Conservation (phyloP, 1,140 invertebrate genomes). For the Bombus huntii region DNA sequence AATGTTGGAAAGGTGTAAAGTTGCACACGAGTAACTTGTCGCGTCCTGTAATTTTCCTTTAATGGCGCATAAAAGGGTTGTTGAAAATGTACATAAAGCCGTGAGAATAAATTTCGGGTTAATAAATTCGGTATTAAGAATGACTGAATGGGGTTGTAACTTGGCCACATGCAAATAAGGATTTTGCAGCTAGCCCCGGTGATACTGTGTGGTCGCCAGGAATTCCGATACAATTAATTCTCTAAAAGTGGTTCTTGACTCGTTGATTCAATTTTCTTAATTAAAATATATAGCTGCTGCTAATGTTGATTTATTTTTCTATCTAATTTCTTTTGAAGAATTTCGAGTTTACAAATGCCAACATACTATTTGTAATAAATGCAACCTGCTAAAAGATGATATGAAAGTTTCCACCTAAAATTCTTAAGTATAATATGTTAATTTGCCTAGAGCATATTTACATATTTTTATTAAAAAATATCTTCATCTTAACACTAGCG, state of each 20-base stretch:
- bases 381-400: not conserved
- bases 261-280: not conserved
- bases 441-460: not conserved
- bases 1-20: constrained; percentile 21
- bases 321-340: no score
- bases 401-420: not conserved
- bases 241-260: not conserved
- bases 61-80: constrained; percentile 26
- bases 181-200: no score
- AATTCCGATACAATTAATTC: not conserved
- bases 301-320: not conserved
- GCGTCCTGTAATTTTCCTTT: constrained; percentile 26
- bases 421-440: not conserved
- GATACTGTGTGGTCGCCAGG: not conserved
- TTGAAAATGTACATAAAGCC: not conserved
- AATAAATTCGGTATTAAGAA: constrained; percentile 1
- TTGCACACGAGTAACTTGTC: not conserved
- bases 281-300: not conserved
- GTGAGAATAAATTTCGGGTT: not conserved
- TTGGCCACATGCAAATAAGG: not conserved
- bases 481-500: not conserved
- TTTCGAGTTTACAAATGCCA: no score
- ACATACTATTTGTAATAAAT: no score
- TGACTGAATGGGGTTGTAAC: not conserved
- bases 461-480: not conserved